These are phyloP conservation scores for Charina bottae DNA, from an alignment of 2,113 vertebrate genomes.

Conservation along the genomic window DNA sequence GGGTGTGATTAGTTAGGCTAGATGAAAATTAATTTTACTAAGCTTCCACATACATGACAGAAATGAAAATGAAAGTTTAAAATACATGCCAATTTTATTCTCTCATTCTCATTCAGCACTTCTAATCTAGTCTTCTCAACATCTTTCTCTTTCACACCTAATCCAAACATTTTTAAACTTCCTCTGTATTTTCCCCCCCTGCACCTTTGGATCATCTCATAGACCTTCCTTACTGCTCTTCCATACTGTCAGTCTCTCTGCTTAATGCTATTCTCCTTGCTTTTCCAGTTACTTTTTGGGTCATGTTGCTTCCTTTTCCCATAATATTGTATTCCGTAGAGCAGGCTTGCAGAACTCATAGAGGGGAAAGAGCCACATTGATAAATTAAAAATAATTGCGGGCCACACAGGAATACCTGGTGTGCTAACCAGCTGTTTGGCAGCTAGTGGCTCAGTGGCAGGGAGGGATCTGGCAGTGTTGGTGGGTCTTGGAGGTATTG, in stretches of 20 bases:
- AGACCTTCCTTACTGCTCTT: neutral
- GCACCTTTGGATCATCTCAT: neutral
- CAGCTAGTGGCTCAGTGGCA: neutral
- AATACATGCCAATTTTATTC: neutral
- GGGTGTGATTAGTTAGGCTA: neutral
- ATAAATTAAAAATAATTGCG: neutral
- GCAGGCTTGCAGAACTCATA: neutral
- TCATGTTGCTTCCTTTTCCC: neutral
- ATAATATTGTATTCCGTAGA: neutral
- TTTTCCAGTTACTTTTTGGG: neutral
- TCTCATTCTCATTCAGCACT: neutral
- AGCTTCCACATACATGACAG: neutral
- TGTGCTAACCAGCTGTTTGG: neutral
- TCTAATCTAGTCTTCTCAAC: neutral
- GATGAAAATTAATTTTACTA: neutral
- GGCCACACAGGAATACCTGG: neutral
- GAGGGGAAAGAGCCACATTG: neutral
- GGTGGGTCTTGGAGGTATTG: neutral
- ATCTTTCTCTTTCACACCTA: neutral
- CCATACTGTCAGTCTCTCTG: neutral
- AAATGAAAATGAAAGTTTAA: neutral
- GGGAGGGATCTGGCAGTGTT: neutral
- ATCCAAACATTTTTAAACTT: neutral
- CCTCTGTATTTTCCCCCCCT: too few species aligned
- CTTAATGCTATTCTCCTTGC: neutral